Evolutionary conservation across 2,888 invertebrate genomes (phyloP).

Genomic region (Dorcus parallelipipedus): DNA sequence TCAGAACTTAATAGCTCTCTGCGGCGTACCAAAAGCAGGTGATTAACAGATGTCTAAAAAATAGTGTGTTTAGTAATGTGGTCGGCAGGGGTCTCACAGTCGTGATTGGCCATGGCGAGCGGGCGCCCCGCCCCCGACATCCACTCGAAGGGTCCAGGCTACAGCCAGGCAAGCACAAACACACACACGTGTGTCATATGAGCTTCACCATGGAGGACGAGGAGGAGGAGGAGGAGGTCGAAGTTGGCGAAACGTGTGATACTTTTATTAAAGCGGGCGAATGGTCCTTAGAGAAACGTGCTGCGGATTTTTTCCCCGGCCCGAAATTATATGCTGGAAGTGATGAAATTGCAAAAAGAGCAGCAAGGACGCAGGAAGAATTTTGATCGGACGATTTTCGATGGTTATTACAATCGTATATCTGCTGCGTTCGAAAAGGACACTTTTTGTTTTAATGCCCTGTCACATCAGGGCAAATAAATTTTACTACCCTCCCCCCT

Average conservation of each 20-base stretch:
- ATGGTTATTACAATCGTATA: constrained; percentile 11
- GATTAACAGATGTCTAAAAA: constrained; percentile 45
- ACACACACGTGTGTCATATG: constrained; percentile 6
- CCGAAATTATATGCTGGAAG: constrained; percentile 15
- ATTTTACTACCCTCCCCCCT: no score
- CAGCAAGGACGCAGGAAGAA: neutral
- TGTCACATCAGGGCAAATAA: no score
- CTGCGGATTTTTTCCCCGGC: constrained; percentile 16
- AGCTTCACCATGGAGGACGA: constrained; percentile 4
- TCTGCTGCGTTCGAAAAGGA: neutral
- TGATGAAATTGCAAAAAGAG: constrained; percentile 12
- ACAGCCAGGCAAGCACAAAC: neutral
- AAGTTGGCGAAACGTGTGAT: constrained; percentile 23
- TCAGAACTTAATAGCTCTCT: constrained; percentile 36
- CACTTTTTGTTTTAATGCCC: no score
- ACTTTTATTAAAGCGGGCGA: constrained; percentile 28
- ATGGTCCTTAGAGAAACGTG: constrained; percentile 26
- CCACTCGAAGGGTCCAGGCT: constrained; percentile 8
- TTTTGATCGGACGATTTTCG: neutral
- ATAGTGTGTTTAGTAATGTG: constrained; percentile 30
- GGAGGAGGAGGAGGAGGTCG: constrained; percentile 9
- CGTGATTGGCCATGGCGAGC: constrained; percentile 24
- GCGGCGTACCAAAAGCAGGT: constrained; percentile 38
- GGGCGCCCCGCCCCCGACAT: constrained; percentile 10
- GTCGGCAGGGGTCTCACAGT: constrained; percentile 27